A percentile compares a stretch with the other conserved stretches of the same genome.
Evolutionary conservation across 2,888 invertebrate species (phyloP).

Genomic region (Epirrhoe alternata): DNA sequence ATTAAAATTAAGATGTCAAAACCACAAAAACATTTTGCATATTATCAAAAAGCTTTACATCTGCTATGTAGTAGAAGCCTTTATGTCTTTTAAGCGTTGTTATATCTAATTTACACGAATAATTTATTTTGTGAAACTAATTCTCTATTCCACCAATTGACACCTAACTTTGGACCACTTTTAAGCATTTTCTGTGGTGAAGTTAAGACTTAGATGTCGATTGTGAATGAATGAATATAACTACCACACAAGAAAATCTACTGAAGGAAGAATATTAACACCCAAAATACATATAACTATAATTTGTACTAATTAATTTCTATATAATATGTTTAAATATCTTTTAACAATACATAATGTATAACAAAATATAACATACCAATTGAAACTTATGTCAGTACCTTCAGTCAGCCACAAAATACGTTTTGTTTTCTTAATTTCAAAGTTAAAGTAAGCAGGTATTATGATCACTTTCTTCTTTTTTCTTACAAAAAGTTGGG

Average conservation of each 20-base stretch:
- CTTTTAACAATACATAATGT: conserved; percentile 26
- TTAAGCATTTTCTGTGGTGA: conserved; percentile 1
- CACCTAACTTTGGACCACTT: conserved; percentile 2
- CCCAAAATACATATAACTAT: conserved; percentile 13
- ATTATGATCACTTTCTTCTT: not conserved
- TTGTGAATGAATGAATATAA: not conserved
- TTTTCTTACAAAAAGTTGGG: not conserved
- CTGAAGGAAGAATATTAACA: conserved; percentile 14
- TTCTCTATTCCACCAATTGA: conserved; percentile 3
- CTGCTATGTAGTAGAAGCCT: conserved; percentile 15
- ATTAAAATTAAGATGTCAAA: not conserved
- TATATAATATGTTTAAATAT: conserved; percentile 14
- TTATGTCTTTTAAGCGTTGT: conserved; percentile 22
- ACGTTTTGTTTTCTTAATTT: not conserved
- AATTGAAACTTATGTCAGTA: conserved; percentile 9
- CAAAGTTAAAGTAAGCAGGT: not conserved
- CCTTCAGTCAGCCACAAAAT: conserved; percentile 11
- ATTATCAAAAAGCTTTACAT: conserved; percentile 2
- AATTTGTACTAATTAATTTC: conserved; percentile 30
- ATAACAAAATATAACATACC: conserved; percentile 20
- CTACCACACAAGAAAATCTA: conserved; percentile 25
- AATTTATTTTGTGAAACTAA: conserved; percentile 22
- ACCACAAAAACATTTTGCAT: not conserved
- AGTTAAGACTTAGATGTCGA: conserved; percentile 4
- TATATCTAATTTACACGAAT: conserved; percentile 20